phyloP scores from a whole-genome alignment of 2,797 vertebrate genomes.

The Macropodus opercularis region DNA sequence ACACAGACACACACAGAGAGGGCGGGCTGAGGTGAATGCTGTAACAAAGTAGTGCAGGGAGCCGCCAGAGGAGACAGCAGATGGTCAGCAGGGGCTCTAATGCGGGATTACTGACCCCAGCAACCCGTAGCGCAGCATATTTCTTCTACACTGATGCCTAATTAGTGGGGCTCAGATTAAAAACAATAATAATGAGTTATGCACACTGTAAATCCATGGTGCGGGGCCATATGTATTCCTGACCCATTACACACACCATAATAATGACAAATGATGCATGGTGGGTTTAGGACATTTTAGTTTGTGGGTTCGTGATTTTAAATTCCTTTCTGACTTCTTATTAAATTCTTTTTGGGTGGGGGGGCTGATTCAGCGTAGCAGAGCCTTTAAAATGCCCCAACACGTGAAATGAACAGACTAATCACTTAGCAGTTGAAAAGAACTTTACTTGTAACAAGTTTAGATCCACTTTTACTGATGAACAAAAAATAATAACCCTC shows the following conservation, averaged over 20 bases:
- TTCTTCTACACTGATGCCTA: slow-evolving; percentile 9
- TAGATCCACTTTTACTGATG: neutral
- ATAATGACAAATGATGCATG: no score
- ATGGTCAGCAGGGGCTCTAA: slow-evolving; percentile 73
- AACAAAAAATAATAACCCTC: neutral
- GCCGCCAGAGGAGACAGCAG: slow-evolving; percentile 68
- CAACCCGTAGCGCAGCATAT: slow-evolving; percentile 25
- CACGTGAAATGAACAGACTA: no score
- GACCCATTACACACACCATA: neutral
- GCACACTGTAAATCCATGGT: neutral
- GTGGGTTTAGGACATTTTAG: neutral
- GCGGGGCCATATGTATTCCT: neutral
- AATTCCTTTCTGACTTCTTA: neutral
- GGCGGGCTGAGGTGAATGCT: slow-evolving; percentile 63
- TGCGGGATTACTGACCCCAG: slow-evolving; percentile 74
- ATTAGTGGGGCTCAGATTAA: slow-evolving; percentile 14
- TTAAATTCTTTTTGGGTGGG: no score
- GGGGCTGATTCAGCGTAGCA: no score
- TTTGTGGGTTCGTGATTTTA: neutral
- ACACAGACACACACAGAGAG: neutral
- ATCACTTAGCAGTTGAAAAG: no score
- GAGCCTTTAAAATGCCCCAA: no score
- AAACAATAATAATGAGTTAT: neutral
- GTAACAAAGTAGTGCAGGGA: slow-evolving; percentile 79
- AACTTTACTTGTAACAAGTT: no score